Percentiles rank a stretch among this genome's conserved stretches.
These are phyloP conservation scores for Lethrus apterus DNA, from an alignment of 1,140 invertebrate genomes.

Conservation along the genomic window DNA sequence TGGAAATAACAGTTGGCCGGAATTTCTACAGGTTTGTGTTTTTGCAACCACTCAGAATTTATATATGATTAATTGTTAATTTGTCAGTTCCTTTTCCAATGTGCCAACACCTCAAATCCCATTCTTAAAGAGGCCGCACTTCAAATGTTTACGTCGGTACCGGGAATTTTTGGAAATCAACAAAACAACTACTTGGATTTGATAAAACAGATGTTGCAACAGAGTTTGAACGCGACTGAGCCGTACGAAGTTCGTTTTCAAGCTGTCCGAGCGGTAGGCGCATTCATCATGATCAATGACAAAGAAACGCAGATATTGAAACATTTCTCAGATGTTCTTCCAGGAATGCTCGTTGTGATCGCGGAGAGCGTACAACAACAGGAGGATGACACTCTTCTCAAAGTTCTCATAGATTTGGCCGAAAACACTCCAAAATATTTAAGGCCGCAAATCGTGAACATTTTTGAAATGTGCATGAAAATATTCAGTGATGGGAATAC, in stretches of 20 bases:
- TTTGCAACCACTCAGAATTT: background rate
- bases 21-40: conserved; percentile 68
- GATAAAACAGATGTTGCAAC: conserved; percentile 90
- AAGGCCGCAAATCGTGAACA: conserved; percentile 73
- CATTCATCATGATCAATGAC: conserved; percentile 86
- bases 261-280: conserved; percentile 75
- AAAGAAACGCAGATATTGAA: conserved; percentile 82
- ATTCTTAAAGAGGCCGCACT: conserved; percentile 89
- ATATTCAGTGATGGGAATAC: conserved; percentile 68
- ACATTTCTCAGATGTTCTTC: conserved; percentile 78
- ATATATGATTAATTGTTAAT: background rate
- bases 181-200: conserved; percentile 85
- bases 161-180: conserved; percentile 94
- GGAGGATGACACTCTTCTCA: conserved; percentile 85
- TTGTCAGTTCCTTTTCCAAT: conserved; percentile 81
- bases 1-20: conserved; percentile 94
- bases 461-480: conserved; percentile 89
- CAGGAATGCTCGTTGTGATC: conserved; percentile 61
- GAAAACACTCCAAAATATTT: conserved; percentile 91
- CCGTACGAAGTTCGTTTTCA: conserved; percentile 70
- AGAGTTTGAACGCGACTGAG: conserved; percentile 64
- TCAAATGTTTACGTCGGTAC: conserved; percentile 90
- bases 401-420: conserved; percentile 87
- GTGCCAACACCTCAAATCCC: conserved; percentile 73
- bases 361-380: conserved; percentile 72